Evolutionary conservation across 2,888 invertebrate species (phyloP), one percentile per base, ranked within the genome.

Genomic region (Helicoverpa assulta): DNA sequence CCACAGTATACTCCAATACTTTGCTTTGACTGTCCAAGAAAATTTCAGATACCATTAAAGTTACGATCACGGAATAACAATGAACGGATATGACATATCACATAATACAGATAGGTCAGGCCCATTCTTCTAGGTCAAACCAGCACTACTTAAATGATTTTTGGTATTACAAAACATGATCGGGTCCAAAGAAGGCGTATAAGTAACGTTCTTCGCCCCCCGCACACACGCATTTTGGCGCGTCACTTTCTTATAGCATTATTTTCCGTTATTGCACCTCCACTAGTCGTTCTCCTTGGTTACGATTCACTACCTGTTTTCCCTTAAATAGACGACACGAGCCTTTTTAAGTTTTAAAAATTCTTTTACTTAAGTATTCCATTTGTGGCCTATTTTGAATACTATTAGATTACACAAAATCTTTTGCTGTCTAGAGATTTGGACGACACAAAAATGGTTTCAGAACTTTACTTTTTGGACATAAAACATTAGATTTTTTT

Each of bases 361-460:
- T 51, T 51, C 6, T 77, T 59, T 19, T 29, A 54, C 53, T 57
- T 29, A 19, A 50, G 8, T 26, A 55, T 77, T 71, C 33, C 60
- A 61, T 58, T 55, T 71, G 40, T 5, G 51, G 43, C 19, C 54
- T 29, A 26, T 60, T 47, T 72, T 21, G 50, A 47, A 72, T 55
- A 77, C 16, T 33, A 14, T 70, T 51, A 12, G 43, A 18, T 50
- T 10, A 50, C 21, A 50, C 21, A 14, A 77, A 50, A 43, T 29
- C 16, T 70, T 26, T 70, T 59, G 26, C 54, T 77, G 12, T n/a
- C 19, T 51, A 47, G 60, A 55, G 16, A 72, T 60, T 77, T 70
- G 37, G n/a, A 37, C 16, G 10, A 78, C 78, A 72, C n/a, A 43
- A 55, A 43, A 55, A 78, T 55, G 7, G 55, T 78, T 71, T 71